Base-by-base conservation (phyloP, 2,797 vertebrate species). In the Antrozous pallidus region DNA sequence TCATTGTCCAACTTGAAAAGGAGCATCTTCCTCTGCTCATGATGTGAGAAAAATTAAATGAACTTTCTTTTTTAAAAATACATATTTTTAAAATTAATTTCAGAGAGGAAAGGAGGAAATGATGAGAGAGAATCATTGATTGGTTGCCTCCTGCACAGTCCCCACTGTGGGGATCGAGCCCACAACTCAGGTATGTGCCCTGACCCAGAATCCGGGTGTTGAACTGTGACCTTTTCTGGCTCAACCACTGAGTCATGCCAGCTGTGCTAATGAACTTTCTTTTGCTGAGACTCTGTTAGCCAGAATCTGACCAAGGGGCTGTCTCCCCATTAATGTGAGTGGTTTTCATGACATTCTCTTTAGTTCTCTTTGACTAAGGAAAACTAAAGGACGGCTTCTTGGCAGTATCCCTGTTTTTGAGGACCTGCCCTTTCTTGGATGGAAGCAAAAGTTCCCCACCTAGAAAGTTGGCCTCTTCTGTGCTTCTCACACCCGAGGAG, bases 381-480 rank as follows among this genome's bases (percentile, higher is more conserved):
- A n/a, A 61, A 28, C 1, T 36, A n/a, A 75, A 88, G 56, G 42
- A 69, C 0, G 63, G 38, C 33, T 91, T 31, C 36, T 77, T 86
- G 63, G 33, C 70, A 49, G 1, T 24, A 58, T 31, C 20, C 3
- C 17, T 28, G 11, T 38, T 81, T 33, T 20, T 49, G 47, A 94
- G 79, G 77, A 65, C 42, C 56, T 63, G 63, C 28, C 36, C 69
- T 93, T 83, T 88, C 80, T 90, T 91, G 93, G 80, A 91, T 40
- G 24, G n/a, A 91, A 69, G 83, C 1, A 13, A 71, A 93, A 88
- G 40, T 81, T 91, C 49, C 73, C 61, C 73, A 49, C 36, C 77
- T 75, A 83, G 75, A 94, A 69, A 88, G 13, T 3, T 67, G 67
- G 54, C 80, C 79, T 24, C 61, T n/a, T 38, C 4, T 33, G 6